These are phyloP conservation scores for Sitta carolinensis DNA, from an alignment of 2,797 vertebrate genomes.

Conservation along the genomic window DNA sequence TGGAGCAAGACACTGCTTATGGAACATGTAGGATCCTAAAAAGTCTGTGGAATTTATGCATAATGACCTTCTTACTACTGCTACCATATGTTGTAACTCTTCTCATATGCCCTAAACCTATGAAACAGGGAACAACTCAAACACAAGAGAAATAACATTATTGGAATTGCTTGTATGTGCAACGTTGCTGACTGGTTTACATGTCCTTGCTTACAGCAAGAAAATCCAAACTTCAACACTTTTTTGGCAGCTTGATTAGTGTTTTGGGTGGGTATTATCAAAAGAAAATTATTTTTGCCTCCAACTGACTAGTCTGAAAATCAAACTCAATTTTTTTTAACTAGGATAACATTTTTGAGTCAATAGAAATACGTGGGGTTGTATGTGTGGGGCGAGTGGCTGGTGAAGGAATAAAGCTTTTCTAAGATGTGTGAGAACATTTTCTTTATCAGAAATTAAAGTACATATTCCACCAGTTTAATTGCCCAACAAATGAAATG, in stretches of 20 bases:
- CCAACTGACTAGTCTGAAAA: neutral
- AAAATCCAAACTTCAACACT: neutral
- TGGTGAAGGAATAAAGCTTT: neutral
- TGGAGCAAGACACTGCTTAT: neutral
- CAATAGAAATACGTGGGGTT: rapidly evolving
- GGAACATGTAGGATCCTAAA: neutral
- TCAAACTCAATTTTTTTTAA: neutral
- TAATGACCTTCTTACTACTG: neutral
- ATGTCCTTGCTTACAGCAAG: neutral
- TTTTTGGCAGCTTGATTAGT: neutral
- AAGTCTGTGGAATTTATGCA: neutral
- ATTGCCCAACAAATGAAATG: neutral
- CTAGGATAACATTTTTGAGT: neutral
- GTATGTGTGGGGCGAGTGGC: neutral
- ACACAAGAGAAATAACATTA: neutral
- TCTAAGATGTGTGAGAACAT: neutral
- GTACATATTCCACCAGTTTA: neutral
- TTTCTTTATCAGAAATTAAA: neutral
- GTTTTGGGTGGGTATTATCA: neutral
- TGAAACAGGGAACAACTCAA: neutral
- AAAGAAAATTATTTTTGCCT: neutral
- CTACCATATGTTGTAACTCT: neutral
- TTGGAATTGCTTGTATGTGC: neutral
- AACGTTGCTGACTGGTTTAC: neutral
- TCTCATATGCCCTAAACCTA: neutral